Evolutionary conservation across 2,888 invertebrate genomes (phyloP), one percentile per base, ranked within the genome.

Genomic region (Polydrusus tereticollis): DNA sequence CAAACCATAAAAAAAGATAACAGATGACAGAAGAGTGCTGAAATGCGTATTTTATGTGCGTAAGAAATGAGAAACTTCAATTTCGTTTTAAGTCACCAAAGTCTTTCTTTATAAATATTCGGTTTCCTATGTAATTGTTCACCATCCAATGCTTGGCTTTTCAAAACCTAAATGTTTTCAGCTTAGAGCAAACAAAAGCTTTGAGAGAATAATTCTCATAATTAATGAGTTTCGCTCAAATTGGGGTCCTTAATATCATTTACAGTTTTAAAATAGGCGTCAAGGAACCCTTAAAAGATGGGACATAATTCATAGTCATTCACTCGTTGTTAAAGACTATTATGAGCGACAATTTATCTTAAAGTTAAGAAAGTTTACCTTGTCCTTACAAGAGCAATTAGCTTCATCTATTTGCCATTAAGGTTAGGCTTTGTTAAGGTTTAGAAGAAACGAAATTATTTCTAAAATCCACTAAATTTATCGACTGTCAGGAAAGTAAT

Each of bases 221-320:
- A 62, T 62, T 62, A 45, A 62, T 18, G 38, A 62, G 45, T 45
- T 60, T 45, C 33, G 10, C 33, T 29, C 16, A 47, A 43, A 62
- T 41, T 8, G 29, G 29, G 47, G 29, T 29, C 26, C 21, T 33
- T 38, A 33, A 57, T 20, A 58, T 38, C 38, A 12, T 38, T 59
- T 23, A 36, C 26, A 58, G 23, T 59, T 41, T 41, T 59, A 41
- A 59, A 59, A 38, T 38, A 21, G 14, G 59, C 23, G 20, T 1
- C 16, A 16, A 14, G 57, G 12, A 58, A 20, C 58, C 20, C 36
- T 58, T 58, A n/a, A n/a, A 38, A 18, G 55, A 29, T 29, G 16
- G 16, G 20, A 38, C 36, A 58, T 58, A 58, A 29, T 58, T 58
- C 58, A 38, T 38, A 38, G n/a, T n/a, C n/a, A 36, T 58, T 20